These are phyloP conservation scores for Leuciscus waleckii DNA, from an alignment of 2,797 vertebrate genomes.

Conservation along the genomic window DNA sequence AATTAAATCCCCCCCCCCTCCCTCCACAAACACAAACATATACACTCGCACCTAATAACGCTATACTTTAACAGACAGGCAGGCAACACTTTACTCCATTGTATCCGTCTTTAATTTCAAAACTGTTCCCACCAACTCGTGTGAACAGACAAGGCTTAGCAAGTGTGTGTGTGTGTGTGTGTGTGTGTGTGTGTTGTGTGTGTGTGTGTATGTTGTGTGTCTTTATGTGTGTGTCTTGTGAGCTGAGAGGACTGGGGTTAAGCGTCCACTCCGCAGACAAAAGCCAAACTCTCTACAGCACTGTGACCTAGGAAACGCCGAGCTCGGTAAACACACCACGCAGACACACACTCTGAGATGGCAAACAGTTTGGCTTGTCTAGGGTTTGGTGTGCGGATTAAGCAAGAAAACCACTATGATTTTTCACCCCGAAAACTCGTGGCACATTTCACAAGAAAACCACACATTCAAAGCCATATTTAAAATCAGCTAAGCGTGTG, in stretches of 20 bases:
- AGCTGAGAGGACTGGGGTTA: conserved; percentile 70
- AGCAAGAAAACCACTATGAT: conserved; percentile 86
- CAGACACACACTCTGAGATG: conserved; percentile 59
- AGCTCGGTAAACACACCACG: conserved; percentile 60
- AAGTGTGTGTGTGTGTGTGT: conserved; percentile 60
- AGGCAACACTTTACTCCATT: conserved; percentile 53
- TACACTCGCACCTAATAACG: conserved; percentile 47
- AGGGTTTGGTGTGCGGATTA: conserved; percentile 91
- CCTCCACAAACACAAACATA: conserved; percentile 41
- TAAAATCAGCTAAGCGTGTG: conserved; percentile 46
- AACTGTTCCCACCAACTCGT: conserved; percentile 83
- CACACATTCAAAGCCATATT: conserved; percentile 37
- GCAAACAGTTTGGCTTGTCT: conserved; percentile 84
- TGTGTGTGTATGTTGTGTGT: conserved; percentile 64
- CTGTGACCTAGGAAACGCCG: conserved; percentile 91
- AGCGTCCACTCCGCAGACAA: conserved; percentile 79
- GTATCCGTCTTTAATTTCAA: conserved; percentile 72
- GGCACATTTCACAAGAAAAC: conserved; percentile 49
- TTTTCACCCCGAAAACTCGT: conserved; percentile 78
- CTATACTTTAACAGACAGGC: conserved; percentile 45
- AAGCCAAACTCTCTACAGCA: conserved; percentile 78
- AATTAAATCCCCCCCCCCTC: conserved; percentile 49
- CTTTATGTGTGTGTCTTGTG: conserved; percentile 61
- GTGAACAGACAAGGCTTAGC: conserved; percentile 63
- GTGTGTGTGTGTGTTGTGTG: conserved; percentile 62